Conservation (phyloP, 2,113 vertebrate species). For the Boleophthalmus pectinirostris region DNA sequence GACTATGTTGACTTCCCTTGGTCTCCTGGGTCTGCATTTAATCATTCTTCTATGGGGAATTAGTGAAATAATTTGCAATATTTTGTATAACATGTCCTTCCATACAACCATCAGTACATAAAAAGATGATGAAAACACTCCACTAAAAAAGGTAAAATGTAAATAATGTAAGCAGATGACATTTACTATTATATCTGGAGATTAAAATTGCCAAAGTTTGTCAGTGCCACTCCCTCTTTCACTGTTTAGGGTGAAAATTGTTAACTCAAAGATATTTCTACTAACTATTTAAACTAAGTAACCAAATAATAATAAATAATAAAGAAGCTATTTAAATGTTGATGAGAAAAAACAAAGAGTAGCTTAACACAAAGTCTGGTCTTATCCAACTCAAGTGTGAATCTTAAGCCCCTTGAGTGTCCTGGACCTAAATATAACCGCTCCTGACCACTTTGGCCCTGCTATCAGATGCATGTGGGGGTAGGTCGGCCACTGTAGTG, state of each 20-base stretch:
- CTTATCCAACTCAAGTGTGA: conserved; percentile 30
- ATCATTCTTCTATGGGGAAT: background rate
- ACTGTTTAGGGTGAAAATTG: background rate
- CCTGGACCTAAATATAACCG: conserved; percentile 56
- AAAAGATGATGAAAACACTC: too few relatives aligned
- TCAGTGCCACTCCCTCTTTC: background rate
- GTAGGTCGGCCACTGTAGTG: conserved; percentile 32
- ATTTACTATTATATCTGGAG: too few relatives aligned
- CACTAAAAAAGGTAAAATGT: too few relatives aligned
- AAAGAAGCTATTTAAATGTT: conserved; percentile 6
- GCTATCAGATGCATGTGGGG: conserved; percentile 30
- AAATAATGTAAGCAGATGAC: too few relatives aligned
- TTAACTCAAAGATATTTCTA: background rate
- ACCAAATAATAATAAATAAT: background rate
- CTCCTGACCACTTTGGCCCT: conserved; percentile 18
- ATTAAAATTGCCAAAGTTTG: background rate
- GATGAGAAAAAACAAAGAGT: conserved; percentile 18
- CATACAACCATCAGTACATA: too few relatives aligned
- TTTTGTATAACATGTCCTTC: too few relatives aligned
- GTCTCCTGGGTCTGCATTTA: background rate
- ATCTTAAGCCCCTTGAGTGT: conserved; percentile 31
- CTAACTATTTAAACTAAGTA: background rate
- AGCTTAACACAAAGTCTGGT: conserved; percentile 13
- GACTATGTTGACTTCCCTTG: background rate
- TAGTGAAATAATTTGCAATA: background rate